Evolutionary conservation across 1,140 invertebrate genomes (phyloP), one percentile per base, ranked within the genome.

Genomic region (Brachionus asplanchnoidis): DNA sequence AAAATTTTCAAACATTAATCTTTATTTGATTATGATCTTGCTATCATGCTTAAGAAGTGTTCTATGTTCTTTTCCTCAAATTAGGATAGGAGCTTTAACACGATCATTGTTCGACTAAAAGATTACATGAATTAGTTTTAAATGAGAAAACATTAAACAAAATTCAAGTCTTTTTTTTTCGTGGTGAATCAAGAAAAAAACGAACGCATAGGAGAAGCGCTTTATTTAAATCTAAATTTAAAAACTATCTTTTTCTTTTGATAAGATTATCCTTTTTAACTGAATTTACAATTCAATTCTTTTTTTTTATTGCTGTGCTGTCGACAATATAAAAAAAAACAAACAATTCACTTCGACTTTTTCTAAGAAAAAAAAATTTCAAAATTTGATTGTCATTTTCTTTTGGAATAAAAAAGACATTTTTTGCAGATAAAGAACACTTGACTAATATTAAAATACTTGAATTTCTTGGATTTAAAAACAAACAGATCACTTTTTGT

Each of bases 11-110:
- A 73, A 40, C 36, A 42, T 73, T 42, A 73, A 42, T 68, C 66
- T 68, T 40, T 68, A 73, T 73, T 73, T 73, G 68, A 42, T 73
- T 73, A 73, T 40, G 68, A 73, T 73, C 68, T 42, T 42, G 68
- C 68, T 73, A 73, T 73, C 68, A 73, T 73, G 68, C 32, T 73
- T 73, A 42, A 73, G 32, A 46, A 12, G 11, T 46, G 11, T 46
- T 46, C 44, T 73, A 17, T 53, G n/a, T 40, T 73, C 20, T 14
- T 20, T 40, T 42, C 17, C 32, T 42, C 32, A 44, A 40, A 42
- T 68, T 68, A 20, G 68, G 68, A 73, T 73, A 73, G 68, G 68
- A 73, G 40, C 32, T 42, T 42, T 40, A 40, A 17, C 17, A 20
- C 36, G 28, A 40, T 73, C 40, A 20, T 40, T 73, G 12, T 73